Evolutionary conservation across 1,140 invertebrate genomes (phyloP).

Genomic region (Vanessa atalanta): DNA sequence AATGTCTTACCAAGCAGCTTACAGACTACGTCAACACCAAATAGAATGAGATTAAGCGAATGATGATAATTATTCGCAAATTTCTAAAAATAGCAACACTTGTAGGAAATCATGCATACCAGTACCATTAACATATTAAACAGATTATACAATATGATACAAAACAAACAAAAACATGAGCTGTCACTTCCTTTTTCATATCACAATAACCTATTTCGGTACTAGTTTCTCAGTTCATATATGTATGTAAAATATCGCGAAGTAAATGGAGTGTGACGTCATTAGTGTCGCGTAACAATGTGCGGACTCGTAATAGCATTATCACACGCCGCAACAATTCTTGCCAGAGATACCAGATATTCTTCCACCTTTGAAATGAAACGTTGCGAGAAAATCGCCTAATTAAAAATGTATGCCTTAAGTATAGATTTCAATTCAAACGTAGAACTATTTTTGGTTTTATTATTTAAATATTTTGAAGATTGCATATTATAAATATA

Average conservation of each 20-base stretch:
- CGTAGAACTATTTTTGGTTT: too few relatives aligned
- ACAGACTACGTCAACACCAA: too few relatives aligned
- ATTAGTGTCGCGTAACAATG: conserved; percentile 35
- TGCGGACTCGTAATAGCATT: conserved; percentile 37
- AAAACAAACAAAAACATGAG: not conserved
- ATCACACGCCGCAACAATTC: conserved; percentile 32
- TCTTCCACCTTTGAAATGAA: not conserved
- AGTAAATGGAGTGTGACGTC: conserved; percentile 44
- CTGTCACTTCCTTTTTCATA: conserved; percentile 22
- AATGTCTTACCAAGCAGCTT: too few relatives aligned
- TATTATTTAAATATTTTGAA: too few relatives aligned
- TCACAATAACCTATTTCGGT: conserved; percentile 8
- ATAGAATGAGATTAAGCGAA: too few relatives aligned
- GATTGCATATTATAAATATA: too few relatives aligned
- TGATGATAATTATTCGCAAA: too few relatives aligned
- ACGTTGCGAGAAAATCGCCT: not conserved
- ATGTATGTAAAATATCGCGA: conserved; percentile 34
- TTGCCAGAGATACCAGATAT: conserved; percentile 2
- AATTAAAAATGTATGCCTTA: not conserved
- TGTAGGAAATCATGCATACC: too few relatives aligned
- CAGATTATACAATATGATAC: not conserved
- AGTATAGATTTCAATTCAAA: too few relatives aligned
- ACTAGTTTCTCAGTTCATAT: conserved; percentile 16
- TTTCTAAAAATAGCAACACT: too few relatives aligned
- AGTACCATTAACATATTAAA: not conserved